phyloP scores from a whole-genome alignment of 2,888 invertebrate species.

The Protophormia terraenovae region DNA sequence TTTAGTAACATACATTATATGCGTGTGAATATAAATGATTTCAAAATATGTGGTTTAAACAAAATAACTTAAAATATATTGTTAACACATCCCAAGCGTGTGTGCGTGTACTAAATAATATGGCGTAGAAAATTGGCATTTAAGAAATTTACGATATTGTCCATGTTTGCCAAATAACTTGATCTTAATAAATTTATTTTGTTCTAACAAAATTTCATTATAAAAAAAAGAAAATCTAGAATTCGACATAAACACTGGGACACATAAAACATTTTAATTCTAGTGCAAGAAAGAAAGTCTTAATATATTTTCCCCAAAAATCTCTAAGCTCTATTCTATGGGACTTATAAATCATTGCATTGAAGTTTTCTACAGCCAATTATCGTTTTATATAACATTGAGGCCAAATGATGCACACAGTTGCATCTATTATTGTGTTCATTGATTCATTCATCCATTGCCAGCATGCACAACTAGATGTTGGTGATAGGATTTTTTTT shows the following conservation, averaged over 20 bases:
- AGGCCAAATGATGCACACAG: background rate
- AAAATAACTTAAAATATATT: background rate
- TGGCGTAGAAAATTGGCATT: background rate
- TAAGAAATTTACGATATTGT: background rate
- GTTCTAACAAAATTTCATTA: no score
- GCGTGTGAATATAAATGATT: background rate
- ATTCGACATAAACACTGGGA: no score
- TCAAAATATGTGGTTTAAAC: background rate
- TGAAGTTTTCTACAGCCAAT: slow-evolving; percentile 7
- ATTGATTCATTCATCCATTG: background rate
- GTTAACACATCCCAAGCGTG: background rate
- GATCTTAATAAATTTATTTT: background rate
- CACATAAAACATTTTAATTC: background rate
- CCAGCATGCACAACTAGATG: background rate
- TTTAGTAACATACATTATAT: no score
- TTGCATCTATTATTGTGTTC: background rate
- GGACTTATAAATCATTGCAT: background rate
- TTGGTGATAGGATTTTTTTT: background rate
- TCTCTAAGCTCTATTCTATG: no score
- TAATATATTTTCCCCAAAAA: no score
- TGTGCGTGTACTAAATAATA: background rate
- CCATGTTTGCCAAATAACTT: background rate
- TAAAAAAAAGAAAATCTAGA: no score
- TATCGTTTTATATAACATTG: background rate
- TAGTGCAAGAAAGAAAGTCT: background rate